These are phyloP conservation scores for Plusia festucae DNA, from an alignment of 2,888 invertebrate genomes.

Conservation along the genomic window DNA sequence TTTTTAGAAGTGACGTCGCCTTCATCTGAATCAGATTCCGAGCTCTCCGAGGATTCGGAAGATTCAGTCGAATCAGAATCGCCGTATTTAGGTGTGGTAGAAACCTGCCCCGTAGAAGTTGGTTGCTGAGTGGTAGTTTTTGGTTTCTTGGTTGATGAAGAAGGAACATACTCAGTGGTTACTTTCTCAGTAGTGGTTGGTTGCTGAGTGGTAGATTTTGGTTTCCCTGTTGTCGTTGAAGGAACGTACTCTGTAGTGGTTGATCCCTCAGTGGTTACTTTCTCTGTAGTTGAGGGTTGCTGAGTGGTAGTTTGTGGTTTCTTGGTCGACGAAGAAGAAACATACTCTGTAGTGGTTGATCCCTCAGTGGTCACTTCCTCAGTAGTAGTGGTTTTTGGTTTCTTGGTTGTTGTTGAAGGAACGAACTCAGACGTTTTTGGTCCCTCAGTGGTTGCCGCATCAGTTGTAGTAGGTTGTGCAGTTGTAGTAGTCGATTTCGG, in stretches of 20 bases:
- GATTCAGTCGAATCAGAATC: no score
- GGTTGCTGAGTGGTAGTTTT: neutral
- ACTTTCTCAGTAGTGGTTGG: no score
- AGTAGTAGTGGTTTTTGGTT: neutral
- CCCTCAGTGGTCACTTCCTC: neutral
- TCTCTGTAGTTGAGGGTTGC: neutral
- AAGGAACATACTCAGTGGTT: neutral
- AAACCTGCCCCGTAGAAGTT: no score
- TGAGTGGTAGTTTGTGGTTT: constrained; percentile 5
- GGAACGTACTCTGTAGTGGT: neutral
- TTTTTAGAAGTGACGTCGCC: neutral
- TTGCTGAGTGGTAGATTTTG: no score
- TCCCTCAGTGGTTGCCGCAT: neutral
- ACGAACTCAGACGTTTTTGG: neutral
- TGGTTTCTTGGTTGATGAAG: neutral
- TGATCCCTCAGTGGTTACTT: neutral
- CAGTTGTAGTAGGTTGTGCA: neutral
- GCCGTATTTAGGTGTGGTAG: no score
- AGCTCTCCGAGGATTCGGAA: no score
- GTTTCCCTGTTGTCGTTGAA: neutral
- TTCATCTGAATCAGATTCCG: neutral
- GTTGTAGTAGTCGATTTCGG: constrained; percentile 9
- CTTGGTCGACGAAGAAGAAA: neutral
- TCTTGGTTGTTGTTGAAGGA: neutral
- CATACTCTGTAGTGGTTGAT: neutral